Evolutionary conservation across 1,140 invertebrate species (phyloP), one percentile per base, ranked within the genome.

Genomic region (Scaptomyza graminum): DNA sequence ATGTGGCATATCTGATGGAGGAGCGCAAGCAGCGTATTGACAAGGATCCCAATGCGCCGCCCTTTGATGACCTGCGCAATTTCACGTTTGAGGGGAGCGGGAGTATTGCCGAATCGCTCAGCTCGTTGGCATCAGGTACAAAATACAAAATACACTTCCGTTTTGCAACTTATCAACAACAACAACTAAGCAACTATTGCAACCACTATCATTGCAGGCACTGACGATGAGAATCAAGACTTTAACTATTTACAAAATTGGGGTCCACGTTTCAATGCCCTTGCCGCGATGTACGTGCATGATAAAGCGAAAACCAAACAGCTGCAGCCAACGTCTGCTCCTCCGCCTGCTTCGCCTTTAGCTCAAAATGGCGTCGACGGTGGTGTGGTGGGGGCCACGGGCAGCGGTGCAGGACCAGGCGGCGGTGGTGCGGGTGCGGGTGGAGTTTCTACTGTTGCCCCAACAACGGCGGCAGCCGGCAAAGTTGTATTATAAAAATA

Each of bases 41-140:
- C 92, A 96, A 97, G 90, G 98, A 99, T 93, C 96, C 97, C 0
- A 98, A 97, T 91, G 98, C 97, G 50, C 98, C 98, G 62, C 98
- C 98, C 4, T 98, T 98, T 92, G 98, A 99, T 90, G 98, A 98
- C 92, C 93, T 99, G 62, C 94, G 98, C 88, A 99, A 99, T 93
- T 99, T 99, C 92, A 98, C 97, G n/a, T 99, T 99, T 88, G 98
- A 99, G 92, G 98, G 98, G 15, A 97, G 97, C 81, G 98, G 98
- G 93, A 99, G 97, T 91, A 98, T 97, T 50, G 98, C 97, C n/a
- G 98, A 98, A 46, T 99, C 97, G 7, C 94, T 99, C 22, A 99
- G 97, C 79, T 99, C 98, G 25, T 93, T 99, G 75, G 97, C 97
- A 71, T 98, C 97, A 87, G 96, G 96, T 97, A 13, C 41, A 49